These are phyloP conservation scores for Deilephila elpenor DNA, from an alignment of 2,888 invertebrate genomes.

Conservation along the genomic window DNA sequence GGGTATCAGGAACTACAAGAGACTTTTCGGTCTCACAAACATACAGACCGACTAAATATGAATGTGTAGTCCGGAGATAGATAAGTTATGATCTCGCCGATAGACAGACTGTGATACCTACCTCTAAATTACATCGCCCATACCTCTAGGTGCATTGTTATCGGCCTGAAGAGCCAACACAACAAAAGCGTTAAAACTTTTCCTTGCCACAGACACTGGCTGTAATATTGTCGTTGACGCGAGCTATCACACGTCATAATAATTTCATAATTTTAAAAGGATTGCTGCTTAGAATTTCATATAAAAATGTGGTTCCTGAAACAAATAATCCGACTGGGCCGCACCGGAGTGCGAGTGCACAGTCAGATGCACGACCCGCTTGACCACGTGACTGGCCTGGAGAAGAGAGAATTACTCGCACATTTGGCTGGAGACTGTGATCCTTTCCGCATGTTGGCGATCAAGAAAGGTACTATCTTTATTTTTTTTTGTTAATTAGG, in stretches of 20 bases:
- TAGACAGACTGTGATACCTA: too few relatives aligned
- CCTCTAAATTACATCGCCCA: too few relatives aligned
- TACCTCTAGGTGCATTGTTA: too few relatives aligned
- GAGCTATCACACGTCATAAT: neutral
- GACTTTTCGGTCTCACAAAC: too few relatives aligned
- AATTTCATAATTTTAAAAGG: neutral
- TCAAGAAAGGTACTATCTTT: slow-evolving; percentile 84
- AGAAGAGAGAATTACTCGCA: slow-evolving; percentile 95
- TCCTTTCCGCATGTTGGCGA: slow-evolving; percentile 90
- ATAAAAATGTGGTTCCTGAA: slow-evolving; percentile 36
- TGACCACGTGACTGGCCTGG: slow-evolving; percentile 96
- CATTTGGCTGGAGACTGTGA: slow-evolving; percentile 95
- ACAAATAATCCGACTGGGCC: slow-evolving; percentile 43
- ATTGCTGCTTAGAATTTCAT: too few relatives aligned
- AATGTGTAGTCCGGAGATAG: too few relatives aligned
- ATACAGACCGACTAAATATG: too few relatives aligned
- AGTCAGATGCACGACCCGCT: slow-evolving; percentile 89
- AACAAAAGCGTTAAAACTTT: neutral
- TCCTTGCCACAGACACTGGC: neutral
- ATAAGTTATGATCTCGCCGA: too few relatives aligned
- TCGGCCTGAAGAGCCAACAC: too few relatives aligned
- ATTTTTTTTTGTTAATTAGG: too few relatives aligned
- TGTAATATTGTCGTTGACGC: neutral
- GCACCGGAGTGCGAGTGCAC: slow-evolving; percentile 83
- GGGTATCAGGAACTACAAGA: too few relatives aligned